phyloP scores from a whole-genome alignment of 1,140 invertebrate genomes.

The Cecropterus lyciades region DNA sequence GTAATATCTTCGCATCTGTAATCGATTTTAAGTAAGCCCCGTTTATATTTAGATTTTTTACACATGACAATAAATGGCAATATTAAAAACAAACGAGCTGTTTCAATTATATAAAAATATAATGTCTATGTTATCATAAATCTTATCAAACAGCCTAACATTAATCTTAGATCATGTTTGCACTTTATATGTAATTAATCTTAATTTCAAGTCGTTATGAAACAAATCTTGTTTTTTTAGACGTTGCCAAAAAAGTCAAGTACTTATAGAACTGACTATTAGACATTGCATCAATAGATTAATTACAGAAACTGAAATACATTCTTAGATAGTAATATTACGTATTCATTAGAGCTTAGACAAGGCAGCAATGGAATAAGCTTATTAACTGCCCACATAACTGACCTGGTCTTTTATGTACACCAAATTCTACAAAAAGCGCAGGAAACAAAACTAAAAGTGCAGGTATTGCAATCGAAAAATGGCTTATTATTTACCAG shows the following conservation, averaged over 20 bases:
- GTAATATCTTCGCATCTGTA: not conserved
- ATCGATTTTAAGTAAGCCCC: not conserved
- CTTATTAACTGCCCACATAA: not conserved
- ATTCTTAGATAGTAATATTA: slow-evolving; percentile 3
- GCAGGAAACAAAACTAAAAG: slow-evolving; percentile 6
- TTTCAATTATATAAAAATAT: too few relatives aligned
- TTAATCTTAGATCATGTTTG: too few relatives aligned
- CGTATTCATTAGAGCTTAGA: not conserved
- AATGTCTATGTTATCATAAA: too few relatives aligned
- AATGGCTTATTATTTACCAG: slow-evolving; percentile 1
- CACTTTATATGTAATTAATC: too few relatives aligned
- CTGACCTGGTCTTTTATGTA: not conserved
- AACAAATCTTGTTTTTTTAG: slow-evolving; percentile 1
- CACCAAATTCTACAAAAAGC: not conserved
- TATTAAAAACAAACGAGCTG: too few relatives aligned
- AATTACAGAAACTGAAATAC: slow-evolving; percentile 22
- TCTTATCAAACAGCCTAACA: too few relatives aligned
- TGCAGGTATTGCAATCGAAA: slow-evolving; percentile 3
- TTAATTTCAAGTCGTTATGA: slow-evolving; percentile 8
- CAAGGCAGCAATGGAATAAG: slow-evolving; percentile 1
- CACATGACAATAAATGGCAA: too few relatives aligned
- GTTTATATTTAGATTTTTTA: too few relatives aligned
- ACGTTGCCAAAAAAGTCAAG: slow-evolving; percentile 11
- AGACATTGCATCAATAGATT: slow-evolving; percentile 1
- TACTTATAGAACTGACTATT: slow-evolving; percentile 2